Evolutionary conservation across 1,140 invertebrate genomes (phyloP).

Genomic region (Daktulosphaira vitifoliae): DNA sequence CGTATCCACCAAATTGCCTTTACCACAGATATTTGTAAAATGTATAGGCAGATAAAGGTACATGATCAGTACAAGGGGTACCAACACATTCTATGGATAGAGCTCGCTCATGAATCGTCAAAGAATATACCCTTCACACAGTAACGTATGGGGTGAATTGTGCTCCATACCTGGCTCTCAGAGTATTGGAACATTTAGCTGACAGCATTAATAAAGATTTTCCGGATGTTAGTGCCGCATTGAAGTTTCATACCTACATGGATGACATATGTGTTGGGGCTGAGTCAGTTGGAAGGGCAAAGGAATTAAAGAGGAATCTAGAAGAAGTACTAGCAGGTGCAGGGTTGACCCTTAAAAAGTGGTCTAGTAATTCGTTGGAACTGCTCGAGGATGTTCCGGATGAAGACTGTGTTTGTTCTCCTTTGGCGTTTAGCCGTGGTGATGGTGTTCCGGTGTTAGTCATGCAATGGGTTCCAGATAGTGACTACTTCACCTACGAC

Average conservation of each 20-base stretch:
- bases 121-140: too few species aligned
- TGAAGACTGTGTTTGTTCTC: background rate
- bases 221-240: background rate
- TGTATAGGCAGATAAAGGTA: background rate
- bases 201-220: background rate
- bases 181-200: background rate
- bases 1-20: background rate
- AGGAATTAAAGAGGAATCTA: background rate
- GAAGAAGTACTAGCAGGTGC: background rate
- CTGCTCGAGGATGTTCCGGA: background rate
- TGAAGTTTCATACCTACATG: background rate
- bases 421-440: background rate
- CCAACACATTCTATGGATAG: too few species aligned
- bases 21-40: too few species aligned
- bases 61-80: too few species aligned
- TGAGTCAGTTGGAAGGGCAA: background rate
- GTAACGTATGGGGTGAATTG: too few species aligned
- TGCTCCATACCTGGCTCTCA: background rate
- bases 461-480: background rate
- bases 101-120: too few species aligned
- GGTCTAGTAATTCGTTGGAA: background rate
- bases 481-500: background rate
- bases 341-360: background rate
- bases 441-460: background rate
- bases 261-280: background rate